Conservation (phyloP, 2,113 vertebrate genomes). For the Stigmatopora nigra region DNA sequence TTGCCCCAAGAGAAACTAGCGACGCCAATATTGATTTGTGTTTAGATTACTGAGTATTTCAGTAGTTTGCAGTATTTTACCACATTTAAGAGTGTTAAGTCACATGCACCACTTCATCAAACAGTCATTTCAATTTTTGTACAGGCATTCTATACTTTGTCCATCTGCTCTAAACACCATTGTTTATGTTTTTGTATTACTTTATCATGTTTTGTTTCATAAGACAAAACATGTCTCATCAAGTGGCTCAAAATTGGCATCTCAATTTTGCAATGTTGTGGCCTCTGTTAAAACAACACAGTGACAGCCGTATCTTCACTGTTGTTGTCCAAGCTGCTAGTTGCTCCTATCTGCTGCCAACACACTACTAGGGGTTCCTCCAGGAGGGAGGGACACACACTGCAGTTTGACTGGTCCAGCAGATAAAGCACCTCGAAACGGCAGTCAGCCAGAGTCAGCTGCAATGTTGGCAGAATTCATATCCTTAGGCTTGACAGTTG, state of each 20-base stretch:
- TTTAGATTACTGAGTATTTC: no score
- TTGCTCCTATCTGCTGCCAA: conserved; percentile 68
- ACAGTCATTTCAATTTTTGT: no score
- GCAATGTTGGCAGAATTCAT: conserved; percentile 33
- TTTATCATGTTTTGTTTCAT: not conserved
- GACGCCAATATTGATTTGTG: no score
- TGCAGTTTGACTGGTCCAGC: conserved; percentile 63
- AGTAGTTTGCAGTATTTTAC: no score
- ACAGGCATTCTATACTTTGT: not conserved
- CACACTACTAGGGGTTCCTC: conserved; percentile 41
- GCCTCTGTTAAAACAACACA: conserved; percentile 16
- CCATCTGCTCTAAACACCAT: not conserved
- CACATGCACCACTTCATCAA: no score
- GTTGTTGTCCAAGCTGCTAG: conserved; percentile 33
- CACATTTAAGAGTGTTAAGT: no score
- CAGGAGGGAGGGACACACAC: conserved; percentile 49
- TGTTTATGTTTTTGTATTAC: not conserved
- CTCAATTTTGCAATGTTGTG: conserved; percentile 5
- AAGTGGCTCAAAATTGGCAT: not conserved
- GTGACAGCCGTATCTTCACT: conserved; percentile 20
- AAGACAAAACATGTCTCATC: not conserved
- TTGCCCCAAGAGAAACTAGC: no score
- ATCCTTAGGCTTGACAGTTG: conserved; percentile 35
- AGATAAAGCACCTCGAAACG: conserved; percentile 63
- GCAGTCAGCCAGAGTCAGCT: conserved; percentile 44